These are phyloP conservation scores for Lagopus leucura DNA, from an alignment of 2,113 vertebrate genomes.

Conservation along the genomic window DNA sequence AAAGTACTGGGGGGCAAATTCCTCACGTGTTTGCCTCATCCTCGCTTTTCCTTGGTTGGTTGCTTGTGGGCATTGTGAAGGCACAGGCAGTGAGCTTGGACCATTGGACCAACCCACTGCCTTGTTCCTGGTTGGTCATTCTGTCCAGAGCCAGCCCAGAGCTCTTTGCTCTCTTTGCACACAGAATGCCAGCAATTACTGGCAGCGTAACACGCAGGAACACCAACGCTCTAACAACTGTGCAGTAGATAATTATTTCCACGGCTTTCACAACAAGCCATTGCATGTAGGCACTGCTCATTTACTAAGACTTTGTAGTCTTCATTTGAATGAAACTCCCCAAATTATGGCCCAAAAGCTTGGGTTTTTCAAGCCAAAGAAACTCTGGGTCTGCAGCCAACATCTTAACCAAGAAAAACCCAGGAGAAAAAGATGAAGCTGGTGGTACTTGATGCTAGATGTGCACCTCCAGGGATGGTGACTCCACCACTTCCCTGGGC, in stretches of 20 bases:
- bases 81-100: neutral
- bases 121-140: fast-evolving
- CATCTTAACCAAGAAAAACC: neutral
- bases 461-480: too few relatives aligned
- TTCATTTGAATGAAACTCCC: neutral
- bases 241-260: neutral
- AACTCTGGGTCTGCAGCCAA: neutral
- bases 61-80: neutral
- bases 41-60: neutral
- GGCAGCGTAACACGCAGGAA: neutral
- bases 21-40: fast-evolving
- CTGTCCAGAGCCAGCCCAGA: neutral
- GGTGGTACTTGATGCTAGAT: neutral
- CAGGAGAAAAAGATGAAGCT: neutral
- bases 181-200: neutral
- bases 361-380: neutral
- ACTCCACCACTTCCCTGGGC: too few relatives aligned
- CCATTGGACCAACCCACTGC: neutral
- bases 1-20: neutral
- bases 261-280: neutral
- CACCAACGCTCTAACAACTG: neutral
- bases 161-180: neutral
- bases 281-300: neutral
- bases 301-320: neutral
- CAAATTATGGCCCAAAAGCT: neutral